Base-by-base conservation (phyloP, 2,113 vertebrate genomes). In the Misgurnus anguillicaudatus region DNA sequence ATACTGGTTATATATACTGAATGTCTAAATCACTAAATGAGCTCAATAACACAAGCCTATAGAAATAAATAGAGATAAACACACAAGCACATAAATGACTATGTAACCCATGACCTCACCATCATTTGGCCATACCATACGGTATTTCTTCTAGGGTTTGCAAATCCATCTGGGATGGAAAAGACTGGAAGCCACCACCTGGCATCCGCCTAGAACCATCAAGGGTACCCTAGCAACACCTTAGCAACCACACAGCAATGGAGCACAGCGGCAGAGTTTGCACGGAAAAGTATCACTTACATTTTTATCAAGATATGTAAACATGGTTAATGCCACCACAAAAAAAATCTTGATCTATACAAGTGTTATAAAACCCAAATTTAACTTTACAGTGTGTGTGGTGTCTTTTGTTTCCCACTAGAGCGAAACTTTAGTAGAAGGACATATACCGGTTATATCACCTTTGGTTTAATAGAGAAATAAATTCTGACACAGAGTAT, bases 161-260 rank as follows among this genome's bases (percentile, higher is more conserved):
- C n/a, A n/a, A n/a, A n/a, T n/a, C n/a, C n/a, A n/a, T n/a, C n/a
- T 10, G 2, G 1, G 8, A 1, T 9, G 3, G 45, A 0, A 9
- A 45, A 45, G 42, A 13, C 47, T 4, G 47, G 10, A 48, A 45
- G 10, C 9, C 42, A 31, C 66, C 45, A 13, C 17, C 10, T 16
- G 11, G 6, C 42, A 47, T 24, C 6, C 41, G 10, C 10, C n/a
- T 4, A 19, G 4, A 21, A 39, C 9, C 24, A 31, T 31, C 24
- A 31, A 31, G 24, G 24, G 24, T 1, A 21, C 61, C 61, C 16
- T 45, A 67, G n/a, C n/a, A 66, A 45, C n/a, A 45, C 47, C 47
- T 51, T n/a, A n/a, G n/a, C n/a, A n/a, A n/a, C n/a, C n/a, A n/a
- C n/a, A n/a, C n/a, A n/a, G n/a, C n/a, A n/a, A n/a, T n/a, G n/a